phyloP scores from a whole-genome alignment of 2,888 invertebrate genomes.

The Sphaerophoria rueppellii region DNA sequence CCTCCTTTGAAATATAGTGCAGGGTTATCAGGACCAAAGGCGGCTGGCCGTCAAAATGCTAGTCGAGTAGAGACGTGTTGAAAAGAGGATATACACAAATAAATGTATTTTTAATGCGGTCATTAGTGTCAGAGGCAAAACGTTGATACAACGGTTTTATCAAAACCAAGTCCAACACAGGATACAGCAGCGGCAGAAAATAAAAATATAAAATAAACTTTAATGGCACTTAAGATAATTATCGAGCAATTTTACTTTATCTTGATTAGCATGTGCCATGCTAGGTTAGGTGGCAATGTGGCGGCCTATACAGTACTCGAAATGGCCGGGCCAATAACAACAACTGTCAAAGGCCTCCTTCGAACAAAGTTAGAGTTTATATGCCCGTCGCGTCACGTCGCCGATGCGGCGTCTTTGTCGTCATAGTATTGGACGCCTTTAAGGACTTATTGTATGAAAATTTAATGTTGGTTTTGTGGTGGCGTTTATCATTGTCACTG shows the following conservation, averaged over 20 bases:
- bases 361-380: background rate
- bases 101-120: conserved; percentile 73
- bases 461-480: conserved; percentile 65
- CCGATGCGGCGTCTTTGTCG: too few species aligned
- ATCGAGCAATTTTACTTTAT: conserved; percentile 73
- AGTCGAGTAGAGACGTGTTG: conserved; percentile 57
- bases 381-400: background rate
- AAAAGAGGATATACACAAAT: conserved; percentile 64
- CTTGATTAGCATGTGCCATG: conserved; percentile 67
- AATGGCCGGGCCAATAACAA: background rate
- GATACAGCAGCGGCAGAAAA: conserved; percentile 13
- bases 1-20: background rate
- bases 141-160: conserved; percentile 66
- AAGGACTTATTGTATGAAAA: conserved; percentile 51
- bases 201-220: conserved; percentile 53
- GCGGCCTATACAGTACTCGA: background rate
- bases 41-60: conserved; percentile 30
- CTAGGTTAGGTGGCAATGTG: background rate
- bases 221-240: conserved; percentile 73
- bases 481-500: conserved; percentile 71
- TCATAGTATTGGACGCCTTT: background rate
- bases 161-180: background rate
- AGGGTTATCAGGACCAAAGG: background rate
- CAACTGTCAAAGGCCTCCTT: conserved; percentile 11
- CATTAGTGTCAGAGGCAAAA: conserved; percentile 69